Conservation (phyloP, 1,140 invertebrate genomes). For the Anagrus nilaparvatae region DNA sequence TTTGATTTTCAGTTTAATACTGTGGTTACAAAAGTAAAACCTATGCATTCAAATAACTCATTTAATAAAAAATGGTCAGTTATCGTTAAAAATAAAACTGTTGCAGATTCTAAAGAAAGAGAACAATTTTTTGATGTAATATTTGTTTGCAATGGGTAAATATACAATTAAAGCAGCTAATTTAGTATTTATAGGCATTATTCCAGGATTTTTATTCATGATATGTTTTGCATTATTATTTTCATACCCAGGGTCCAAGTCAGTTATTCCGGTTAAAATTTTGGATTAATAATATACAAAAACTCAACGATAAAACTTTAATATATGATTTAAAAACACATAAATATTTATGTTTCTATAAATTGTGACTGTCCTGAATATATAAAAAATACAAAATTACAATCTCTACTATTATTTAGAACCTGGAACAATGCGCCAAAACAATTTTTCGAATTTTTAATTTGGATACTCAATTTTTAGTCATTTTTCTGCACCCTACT, state of each 20-base stretch:
- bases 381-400: neutral
- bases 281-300: too few species aligned
- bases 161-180: too few species aligned
- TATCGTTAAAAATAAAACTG: constrained; percentile 35
- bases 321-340: too few species aligned
- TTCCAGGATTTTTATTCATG: too few species aligned
- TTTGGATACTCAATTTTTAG: constrained; percentile 32
- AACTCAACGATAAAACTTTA: too few species aligned
- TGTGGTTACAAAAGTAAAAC: constrained; percentile 23
- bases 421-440: neutral
- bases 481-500: constrained; percentile 53
- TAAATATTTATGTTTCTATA: too few species aligned
- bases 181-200: too few species aligned
- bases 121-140: constrained; percentile 46
- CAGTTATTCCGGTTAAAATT: too few species aligned
- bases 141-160: constrained; percentile 56
- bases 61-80: constrained; percentile 31
- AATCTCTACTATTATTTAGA: neutral
- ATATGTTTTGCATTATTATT: too few species aligned
- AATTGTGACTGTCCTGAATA: too few species aligned
- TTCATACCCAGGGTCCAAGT: too few species aligned
- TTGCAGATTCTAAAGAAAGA: constrained; percentile 21
- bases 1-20: constrained; percentile 27
- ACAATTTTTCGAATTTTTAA: neutral
- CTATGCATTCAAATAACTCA: constrained; percentile 22